Percentiles rank a stretch among this genome's conserved stretches.
These are phyloP conservation scores for Champsocephalus gunnari DNA, from an alignment of 2,797 vertebrate genomes.

Conservation along the genomic window DNA sequence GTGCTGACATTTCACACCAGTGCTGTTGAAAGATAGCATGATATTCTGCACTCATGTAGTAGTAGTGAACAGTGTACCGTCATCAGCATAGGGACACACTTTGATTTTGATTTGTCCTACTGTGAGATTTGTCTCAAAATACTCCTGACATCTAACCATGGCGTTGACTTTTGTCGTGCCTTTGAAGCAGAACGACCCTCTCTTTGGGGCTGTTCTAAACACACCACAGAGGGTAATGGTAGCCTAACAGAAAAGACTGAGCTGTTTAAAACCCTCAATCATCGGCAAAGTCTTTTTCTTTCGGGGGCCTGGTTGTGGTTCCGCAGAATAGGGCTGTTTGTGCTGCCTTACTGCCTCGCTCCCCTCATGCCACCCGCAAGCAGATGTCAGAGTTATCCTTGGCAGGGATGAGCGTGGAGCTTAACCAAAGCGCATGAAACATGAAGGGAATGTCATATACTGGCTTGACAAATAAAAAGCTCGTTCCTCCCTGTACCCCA, in stretches of 20 bases:
- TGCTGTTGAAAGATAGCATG: slow-evolving; percentile 28
- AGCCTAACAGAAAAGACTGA: slow-evolving; percentile 69
- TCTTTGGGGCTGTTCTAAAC: slow-evolving; percentile 71
- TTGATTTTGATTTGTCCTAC: slow-evolving; percentile 10
- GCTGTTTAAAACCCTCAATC: slow-evolving; percentile 81
- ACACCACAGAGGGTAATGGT: slow-evolving; percentile 76
- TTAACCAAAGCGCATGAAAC: slow-evolving; percentile 66
- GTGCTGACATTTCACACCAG: slow-evolving; percentile 49
- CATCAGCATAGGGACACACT: slow-evolving; percentile 11
- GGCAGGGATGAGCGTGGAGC: slow-evolving; percentile 65
- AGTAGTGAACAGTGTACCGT: slow-evolving; percentile 32
- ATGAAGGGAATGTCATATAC: slow-evolving; percentile 64
- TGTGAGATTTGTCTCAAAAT: slow-evolving; percentile 37
- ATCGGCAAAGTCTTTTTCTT: slow-evolving; percentile 78
- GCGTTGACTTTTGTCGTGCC: slow-evolving; percentile 54
- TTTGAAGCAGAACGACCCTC: slow-evolving; percentile 69
- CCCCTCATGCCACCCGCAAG: slow-evolving; percentile 69
- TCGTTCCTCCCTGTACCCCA: slow-evolving; percentile 9
- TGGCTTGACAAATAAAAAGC: slow-evolving; percentile 16
- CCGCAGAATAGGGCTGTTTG: slow-evolving; percentile 57
- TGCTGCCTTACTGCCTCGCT: slow-evolving; percentile 65
- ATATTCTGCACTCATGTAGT: slow-evolving; percentile 8
- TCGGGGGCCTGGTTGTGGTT: slow-evolving; percentile 66
- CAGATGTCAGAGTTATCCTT: slow-evolving; percentile 75
- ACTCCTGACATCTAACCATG: slow-evolving; percentile 34